phyloP scores from a whole-genome alignment of 2,888 invertebrate genomes.

The Lasius fuliginosus region DNA sequence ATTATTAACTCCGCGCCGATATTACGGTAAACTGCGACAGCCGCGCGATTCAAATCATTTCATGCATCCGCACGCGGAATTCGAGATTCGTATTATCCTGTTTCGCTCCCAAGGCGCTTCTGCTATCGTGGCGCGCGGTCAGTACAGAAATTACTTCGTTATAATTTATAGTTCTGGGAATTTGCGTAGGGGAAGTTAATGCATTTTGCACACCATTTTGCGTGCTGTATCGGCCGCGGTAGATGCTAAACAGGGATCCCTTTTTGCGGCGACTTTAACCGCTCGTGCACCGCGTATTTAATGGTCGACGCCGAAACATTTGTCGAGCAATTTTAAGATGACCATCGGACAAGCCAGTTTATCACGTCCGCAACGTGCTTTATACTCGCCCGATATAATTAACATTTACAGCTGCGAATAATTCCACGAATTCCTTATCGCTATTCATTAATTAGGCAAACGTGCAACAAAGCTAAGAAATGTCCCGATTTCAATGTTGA shows the following conservation, averaged over 20 bases:
- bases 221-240: slow-evolving; percentile 37
- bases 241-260: slow-evolving; percentile 37
- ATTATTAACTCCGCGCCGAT: slow-evolving; percentile 53
- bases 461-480: slow-evolving; percentile 33
- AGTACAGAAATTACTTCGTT: slow-evolving; percentile 70
- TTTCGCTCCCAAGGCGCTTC: slow-evolving; percentile 69
- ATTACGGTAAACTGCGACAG: slow-evolving; percentile 54
- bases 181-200: slow-evolving; percentile 59
- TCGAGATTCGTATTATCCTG: slow-evolving; percentile 60
- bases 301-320: slow-evolving; percentile 31
- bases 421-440: slow-evolving; percentile 21
- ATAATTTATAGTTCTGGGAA: slow-evolving; percentile 70
- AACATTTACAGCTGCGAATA: slow-evolving; percentile 22
- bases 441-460: slow-evolving; percentile 31
- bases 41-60: slow-evolving; percentile 64
- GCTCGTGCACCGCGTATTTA: slow-evolving; percentile 31
- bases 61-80: slow-evolving; percentile 57
- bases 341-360: not conserved
- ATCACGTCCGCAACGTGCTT: slow-evolving; percentile 9
- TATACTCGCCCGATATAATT: not conserved
- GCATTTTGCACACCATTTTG: slow-evolving; percentile 52
- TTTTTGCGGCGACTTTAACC: slow-evolving; percentile 36
- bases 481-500: not conserved
- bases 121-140: slow-evolving; percentile 67
- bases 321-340: slow-evolving; percentile 15